phyloP scores from a whole-genome alignment of 2,113 vertebrate genomes.

The Eonycteris spelaea region DNA sequence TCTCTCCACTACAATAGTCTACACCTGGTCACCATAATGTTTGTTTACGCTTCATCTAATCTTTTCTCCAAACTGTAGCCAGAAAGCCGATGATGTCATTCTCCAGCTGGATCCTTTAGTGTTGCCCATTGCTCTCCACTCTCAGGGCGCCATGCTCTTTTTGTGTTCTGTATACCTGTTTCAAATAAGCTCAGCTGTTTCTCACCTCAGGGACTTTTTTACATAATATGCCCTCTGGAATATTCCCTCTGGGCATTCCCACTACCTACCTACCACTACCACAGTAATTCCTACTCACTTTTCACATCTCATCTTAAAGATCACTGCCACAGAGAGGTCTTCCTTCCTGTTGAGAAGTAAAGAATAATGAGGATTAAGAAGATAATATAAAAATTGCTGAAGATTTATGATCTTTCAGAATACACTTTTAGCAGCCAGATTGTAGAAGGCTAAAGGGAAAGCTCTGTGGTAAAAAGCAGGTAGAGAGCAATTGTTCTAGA shows the following conservation, averaged over 20 bases:
- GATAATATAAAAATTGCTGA: not conserved
- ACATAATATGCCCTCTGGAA: not conserved
- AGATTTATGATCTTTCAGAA: not conserved
- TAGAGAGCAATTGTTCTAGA: not conserved
- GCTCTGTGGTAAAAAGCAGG: not conserved
- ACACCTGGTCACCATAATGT: not conserved
- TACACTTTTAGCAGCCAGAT: not conserved
- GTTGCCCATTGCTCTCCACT: not conserved
- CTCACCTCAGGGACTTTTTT: not conserved
- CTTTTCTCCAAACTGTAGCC: not conserved
- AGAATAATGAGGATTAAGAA: not conserved
- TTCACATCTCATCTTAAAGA: not conserved
- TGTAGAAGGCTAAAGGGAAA: not conserved
- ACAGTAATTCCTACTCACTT: not conserved
- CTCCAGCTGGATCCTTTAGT: not conserved
- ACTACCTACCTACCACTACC: not conserved
- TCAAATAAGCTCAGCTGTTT: not conserved
- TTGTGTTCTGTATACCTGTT: not conserved
- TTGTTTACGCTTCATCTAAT: not conserved
- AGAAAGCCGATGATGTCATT: not conserved
- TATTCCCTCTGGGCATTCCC: not conserved
- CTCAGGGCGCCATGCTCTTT: accelerated
- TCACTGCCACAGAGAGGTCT: not conserved
- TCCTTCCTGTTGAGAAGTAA: not conserved
- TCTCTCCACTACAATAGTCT: not conserved